These are phyloP conservation scores for Characodon lateralis DNA, from an alignment of 2,797 vertebrate genomes.

Conservation along the genomic window DNA sequence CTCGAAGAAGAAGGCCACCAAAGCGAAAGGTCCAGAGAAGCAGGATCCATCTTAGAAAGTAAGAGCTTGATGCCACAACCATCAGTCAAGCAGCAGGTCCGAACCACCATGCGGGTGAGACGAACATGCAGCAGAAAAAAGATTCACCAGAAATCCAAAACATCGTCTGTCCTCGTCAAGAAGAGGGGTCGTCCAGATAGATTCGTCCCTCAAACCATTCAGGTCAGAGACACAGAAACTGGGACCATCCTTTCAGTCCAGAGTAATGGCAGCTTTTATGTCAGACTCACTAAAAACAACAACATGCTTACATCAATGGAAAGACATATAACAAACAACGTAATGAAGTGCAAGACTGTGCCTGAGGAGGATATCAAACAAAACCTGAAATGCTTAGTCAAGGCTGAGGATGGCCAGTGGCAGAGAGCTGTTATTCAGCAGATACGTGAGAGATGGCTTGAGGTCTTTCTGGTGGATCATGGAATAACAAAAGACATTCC, in stretches of 20 bases:
- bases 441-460: conserved; percentile 50
- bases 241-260: conserved; percentile 73
- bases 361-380: conserved; percentile 64
- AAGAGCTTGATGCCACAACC: not conserved
- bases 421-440: conserved; percentile 75
- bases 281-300: conserved; percentile 71
- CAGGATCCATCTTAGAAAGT: not conserved
- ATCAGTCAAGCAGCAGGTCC: conserved; percentile 2
- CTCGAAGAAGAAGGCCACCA: not conserved
- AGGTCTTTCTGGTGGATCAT: conserved; percentile 81
- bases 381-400: conserved; percentile 78
- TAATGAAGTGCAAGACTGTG: conserved; percentile 46
- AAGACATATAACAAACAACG: conserved; percentile 59
- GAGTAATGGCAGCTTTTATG: conserved; percentile 71
- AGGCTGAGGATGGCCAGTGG: conserved; percentile 73
- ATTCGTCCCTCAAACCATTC: conserved; percentile 50
- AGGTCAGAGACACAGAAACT: conserved; percentile 68
- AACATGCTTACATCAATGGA: conserved; percentile 60
- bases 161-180: not conserved
- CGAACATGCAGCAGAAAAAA: not conserved
- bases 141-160: not conserved
- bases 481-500: conserved; percentile 72
- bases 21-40: conserved; percentile 6
- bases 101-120: rapidly evolving
- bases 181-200: not conserved